These are phyloP conservation scores for Pseudeuparius sepicola DNA, from an alignment of 2,888 invertebrate species.

Conservation along the genomic window DNA sequence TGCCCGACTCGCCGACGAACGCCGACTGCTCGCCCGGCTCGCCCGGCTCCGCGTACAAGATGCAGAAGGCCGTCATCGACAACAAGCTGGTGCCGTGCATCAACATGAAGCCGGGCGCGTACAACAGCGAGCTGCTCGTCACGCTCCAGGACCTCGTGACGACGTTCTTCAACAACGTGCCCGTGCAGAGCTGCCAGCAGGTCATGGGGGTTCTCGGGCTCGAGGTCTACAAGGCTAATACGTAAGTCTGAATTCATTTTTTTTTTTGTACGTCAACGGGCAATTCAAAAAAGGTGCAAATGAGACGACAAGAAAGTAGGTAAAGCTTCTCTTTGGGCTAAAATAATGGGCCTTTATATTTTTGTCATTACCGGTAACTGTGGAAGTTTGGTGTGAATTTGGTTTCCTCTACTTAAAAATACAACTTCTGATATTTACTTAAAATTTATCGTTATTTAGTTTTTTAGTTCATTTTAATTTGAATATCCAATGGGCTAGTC, in stretches of 20 bases:
- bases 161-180: slow-evolving; percentile 69
- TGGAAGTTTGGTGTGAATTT: too few relatives aligned
- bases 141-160: slow-evolving; percentile 72
- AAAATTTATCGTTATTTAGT: too few relatives aligned
- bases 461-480: too few relatives aligned
- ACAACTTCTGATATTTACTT: too few relatives aligned
- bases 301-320: too few relatives aligned
- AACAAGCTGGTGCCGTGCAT: slow-evolving; percentile 77
- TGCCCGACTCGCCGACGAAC: slow-evolving; percentile 17
- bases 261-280: neutral
- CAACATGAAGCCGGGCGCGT: slow-evolving; percentile 76
- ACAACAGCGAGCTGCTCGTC: slow-evolving; percentile 72
- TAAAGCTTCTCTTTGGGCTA: too few relatives aligned
- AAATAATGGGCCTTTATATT: too few relatives aligned
- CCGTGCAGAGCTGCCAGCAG: slow-evolving; percentile 64
- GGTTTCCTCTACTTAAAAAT: too few relatives aligned
- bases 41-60: slow-evolving; percentile 51
- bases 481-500: too few relatives aligned
- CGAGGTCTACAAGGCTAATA: slow-evolving; percentile 72
- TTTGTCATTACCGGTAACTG: too few relatives aligned
- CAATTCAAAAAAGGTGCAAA: too few relatives aligned
- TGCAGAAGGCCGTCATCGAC: slow-evolving; percentile 68
- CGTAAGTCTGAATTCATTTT: slow-evolving; percentile 47
- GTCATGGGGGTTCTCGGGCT: slow-evolving; percentile 72
- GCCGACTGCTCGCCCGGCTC: slow-evolving; percentile 7